phyloP scores from a whole-genome alignment of 2,113 vertebrate species.

The Tychaedon coryphoeus region DNA sequence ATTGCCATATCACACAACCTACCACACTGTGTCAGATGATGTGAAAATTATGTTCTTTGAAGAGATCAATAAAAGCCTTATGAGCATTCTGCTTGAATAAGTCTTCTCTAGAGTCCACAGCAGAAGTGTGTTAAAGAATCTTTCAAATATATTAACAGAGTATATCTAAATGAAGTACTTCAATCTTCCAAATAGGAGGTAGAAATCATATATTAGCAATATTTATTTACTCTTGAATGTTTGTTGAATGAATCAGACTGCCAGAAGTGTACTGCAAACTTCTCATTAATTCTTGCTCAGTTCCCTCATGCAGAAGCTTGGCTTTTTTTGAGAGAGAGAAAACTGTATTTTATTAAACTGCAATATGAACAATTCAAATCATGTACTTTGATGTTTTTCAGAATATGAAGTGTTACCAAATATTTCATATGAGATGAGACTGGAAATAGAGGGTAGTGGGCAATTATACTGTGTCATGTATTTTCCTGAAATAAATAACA shows the following conservation, averaged over 20 bases:
- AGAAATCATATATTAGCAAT: neutral
- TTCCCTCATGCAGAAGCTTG: neutral
- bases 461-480: neutral
- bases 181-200: neutral
- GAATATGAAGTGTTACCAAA: neutral
- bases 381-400: neutral
- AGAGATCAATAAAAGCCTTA: neutral
- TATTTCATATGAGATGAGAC: neutral
- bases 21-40: rapidly evolving
- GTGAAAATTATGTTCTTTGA: neutral
- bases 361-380: neutral
- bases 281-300: neutral
- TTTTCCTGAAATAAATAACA: neutral
- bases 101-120: neutral
- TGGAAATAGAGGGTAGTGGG: neutral
- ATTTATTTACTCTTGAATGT: neutral
- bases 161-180: neutral
- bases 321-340: neutral
- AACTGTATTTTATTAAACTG: neutral
- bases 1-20: neutral
- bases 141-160: neutral
- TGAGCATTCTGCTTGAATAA: neutral
- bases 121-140: neutral
- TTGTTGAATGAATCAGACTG: neutral
- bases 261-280: neutral